Base-by-base conservation (phyloP, 1,140 invertebrate species). In the Babylonia areolata region DNA sequence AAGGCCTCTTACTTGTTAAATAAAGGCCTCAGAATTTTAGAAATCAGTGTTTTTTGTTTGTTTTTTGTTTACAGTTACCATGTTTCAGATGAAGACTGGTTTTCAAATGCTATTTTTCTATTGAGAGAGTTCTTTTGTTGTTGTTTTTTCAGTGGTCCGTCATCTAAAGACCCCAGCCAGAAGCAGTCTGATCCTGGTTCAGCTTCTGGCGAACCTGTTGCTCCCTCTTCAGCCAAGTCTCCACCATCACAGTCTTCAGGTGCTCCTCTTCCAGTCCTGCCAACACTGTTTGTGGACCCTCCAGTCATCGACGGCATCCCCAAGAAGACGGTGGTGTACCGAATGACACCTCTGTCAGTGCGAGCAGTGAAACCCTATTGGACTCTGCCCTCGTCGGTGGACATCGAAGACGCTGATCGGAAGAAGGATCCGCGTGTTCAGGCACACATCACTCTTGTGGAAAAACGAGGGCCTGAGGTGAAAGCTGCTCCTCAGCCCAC, bases 401-500 rank as follows among this genome's bases (percentile, higher is more conserved):
- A 93, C 86, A 40, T 90, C 28, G 85, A 87, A 51, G 90, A 93
- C 54, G 84, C 86, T 31, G 79, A 83, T 3, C 86, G 81, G 40
- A 89, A 87, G 58, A 78, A 78, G 39, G 78, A 71, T 28, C 83
- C 84, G 1, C 82, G 82, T 12, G 28, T 84, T 37, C 17, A 84
- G 69, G 54, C 54, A 3, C 69, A 73, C 33, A 5, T 84, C 5
- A 31, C n/a, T 17, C 69, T 84, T 64, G 64, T 73, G 35, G 82
- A 84, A 71, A 69, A 84, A 33, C 71, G 69, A 15, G 82, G 64
- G 2, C 64, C 40, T 2, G 82, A 84, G 64, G 23, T 15, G n/a
- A 81, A 35, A 23, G 69, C 71, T 3, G 35, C 54, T 12, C 39
- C 39, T 15, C 78, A 46, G 31, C 31, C 85, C 51, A 35, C 78